Evolutionary conservation across 2,888 invertebrate genomes (phyloP), one percentile per base, ranked within the genome.

Genomic region (Scotopteryx bipunctaria): DNA sequence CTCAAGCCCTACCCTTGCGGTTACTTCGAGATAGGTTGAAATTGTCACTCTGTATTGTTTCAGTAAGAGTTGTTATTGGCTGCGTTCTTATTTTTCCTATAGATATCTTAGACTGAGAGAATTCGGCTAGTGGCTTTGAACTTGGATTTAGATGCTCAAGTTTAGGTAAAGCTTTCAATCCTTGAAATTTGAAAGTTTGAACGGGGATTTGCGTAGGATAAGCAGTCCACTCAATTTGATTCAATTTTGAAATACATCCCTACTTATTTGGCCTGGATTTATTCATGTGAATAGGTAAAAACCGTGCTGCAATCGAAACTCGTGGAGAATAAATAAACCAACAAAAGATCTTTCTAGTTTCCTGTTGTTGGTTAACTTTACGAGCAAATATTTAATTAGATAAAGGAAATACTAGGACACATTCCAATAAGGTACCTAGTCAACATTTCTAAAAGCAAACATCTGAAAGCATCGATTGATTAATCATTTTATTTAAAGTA

Each of bases 11-110:
- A 13, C 17, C 27, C 16, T 27, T 25, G 46, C n/a, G 17, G 23
- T 33, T 14, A 29, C 35, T 14, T 40, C 16, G 8, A 16, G 5
- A n/a, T n/a, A 5, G 38, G 37, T n/a, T 19, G 19, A 36, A 23
- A 23, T 23, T 32, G 21, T 23, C 21, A 21, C 11, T 37, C n/a
- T 27, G 27, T 27, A 19, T 17, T 14, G 27, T 27, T 35, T 43
- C 25, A 6, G 16, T 15, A 4, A 16, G 27, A 9, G 38, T 11
- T 17, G 17, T 40, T 29, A 29, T 17, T 17, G 27, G 11, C 6
- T 11, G 13, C 11, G 9, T 40, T 29, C 40, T 37, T 37, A 6
- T 17, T 40, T 40, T 29, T 29, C 40, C 11, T 17, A 15, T n/a
- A 9, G 6, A 8, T 25, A n/a, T 29, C 32, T 32, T 16, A 5